These are phyloP conservation scores for Parotia lawesii DNA, from an alignment of 2,113 vertebrate species.

Conservation along the genomic window DNA sequence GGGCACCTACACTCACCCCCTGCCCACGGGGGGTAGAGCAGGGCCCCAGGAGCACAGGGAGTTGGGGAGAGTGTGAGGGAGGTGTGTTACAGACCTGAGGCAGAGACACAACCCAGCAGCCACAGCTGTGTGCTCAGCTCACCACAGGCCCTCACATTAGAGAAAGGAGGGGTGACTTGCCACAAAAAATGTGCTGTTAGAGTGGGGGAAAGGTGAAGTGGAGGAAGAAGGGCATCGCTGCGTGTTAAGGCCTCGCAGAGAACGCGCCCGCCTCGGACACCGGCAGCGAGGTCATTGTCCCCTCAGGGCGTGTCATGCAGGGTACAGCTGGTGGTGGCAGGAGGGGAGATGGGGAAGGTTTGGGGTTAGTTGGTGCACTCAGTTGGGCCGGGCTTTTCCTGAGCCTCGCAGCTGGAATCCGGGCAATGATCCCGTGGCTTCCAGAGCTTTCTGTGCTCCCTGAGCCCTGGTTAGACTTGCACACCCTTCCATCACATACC, in stretches of 20 bases:
- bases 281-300: background rate
- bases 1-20: background rate
- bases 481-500: constrained; percentile 61
- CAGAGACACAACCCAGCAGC: background rate
- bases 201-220: background rate
- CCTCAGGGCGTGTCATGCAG: background rate
- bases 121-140: background rate
- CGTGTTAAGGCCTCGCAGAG: background rate
- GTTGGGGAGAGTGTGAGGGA: background rate
- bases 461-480: constrained; percentile 37
- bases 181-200: background rate
- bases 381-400: background rate
- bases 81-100: background rate
- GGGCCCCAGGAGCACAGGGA: background rate
- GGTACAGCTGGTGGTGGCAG: background rate
- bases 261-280: background rate
- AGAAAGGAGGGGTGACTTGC: background rate
- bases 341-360: background rate
- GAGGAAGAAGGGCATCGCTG: background rate
- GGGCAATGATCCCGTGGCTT: background rate
- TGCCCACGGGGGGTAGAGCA: rapidly evolving
- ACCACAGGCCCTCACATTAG: background rate
- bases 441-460: constrained; percentile 9
- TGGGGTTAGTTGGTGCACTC: constrained; percentile 21
- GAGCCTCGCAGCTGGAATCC: background rate